Base-by-base conservation (phyloP, 2,888 invertebrate genomes). In the Leucophora obtusa region DNA sequence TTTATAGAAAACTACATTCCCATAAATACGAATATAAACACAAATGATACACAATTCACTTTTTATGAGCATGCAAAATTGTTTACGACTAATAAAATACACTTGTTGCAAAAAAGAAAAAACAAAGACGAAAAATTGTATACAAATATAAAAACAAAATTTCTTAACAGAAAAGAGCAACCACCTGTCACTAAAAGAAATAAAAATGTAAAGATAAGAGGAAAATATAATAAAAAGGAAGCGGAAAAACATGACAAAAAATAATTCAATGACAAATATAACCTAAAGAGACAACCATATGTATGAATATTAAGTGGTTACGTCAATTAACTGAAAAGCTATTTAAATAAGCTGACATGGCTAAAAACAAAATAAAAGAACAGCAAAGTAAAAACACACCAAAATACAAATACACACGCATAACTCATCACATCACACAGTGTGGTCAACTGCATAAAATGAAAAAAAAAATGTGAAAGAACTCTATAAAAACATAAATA, bases 41-140 rank as follows among this genome's bases (percentile, higher is more conserved):
- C 47, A 47, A 56, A 28, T n/a, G n/a, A n/a, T n/a, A 47, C 10
- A 43, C 21, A 28, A 28, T 38, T 11, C 17, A 17, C 0, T 60
- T 50, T 11, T 28, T 50, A 50, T 17, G 2, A 15, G 15, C 2
- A 7, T 28, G 33, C 28, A 60, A 60, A 21, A 56, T n/a, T 56
- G n/a, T 35, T n/a, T 21, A 35, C 10, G 18, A 38, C 1, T 47
- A 33, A 47, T 51, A n/a, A 58, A 62, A 28, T 56, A 51, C 50
- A 75, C 50, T 74, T 74, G 74, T 74, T 74, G 66, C 54, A 33
- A 59, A 9, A 51, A 3, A 53, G 28, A 60, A 70, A 11, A n/a
- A 54, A n/a, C 47, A 11, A 18, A 38, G 11, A 15, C 24, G 28
- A 59, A 66, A 15, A 51, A 24, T 5, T 2, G 5, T n/a, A n/a